These are phyloP conservation scores for Pollimyrus isidori DNA, from an alignment of 2,113 vertebrate genomes.

Conservation along the genomic window DNA sequence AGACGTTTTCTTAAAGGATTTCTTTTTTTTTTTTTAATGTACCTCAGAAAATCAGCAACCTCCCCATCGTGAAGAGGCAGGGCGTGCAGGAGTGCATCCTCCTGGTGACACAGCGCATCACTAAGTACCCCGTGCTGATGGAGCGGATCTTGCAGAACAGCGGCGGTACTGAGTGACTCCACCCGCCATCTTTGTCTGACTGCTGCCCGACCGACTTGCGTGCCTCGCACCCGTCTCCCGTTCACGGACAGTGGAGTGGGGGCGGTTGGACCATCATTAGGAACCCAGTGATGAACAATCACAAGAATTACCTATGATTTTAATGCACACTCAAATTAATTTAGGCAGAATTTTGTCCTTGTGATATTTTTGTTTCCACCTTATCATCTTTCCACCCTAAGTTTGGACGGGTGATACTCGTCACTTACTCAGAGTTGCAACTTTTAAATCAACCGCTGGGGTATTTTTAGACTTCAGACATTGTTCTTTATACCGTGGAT, in stretches of 20 bases:
- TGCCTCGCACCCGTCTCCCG: no score
- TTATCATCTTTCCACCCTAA: not conserved
- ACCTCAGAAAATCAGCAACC: conserved; percentile 78
- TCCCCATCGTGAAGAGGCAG: conserved; percentile 78
- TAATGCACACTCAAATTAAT: not conserved
- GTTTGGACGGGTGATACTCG: no score
- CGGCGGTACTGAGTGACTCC: conserved; percentile 60
- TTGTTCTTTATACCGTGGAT: not conserved
- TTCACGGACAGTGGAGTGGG: not conserved
- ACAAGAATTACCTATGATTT: not conserved
- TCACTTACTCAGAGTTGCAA: not conserved
- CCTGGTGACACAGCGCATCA: conserved; percentile 90
- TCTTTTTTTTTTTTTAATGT: not conserved
- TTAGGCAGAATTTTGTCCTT: not conserved
- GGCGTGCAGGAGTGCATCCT: conserved; percentile 86
- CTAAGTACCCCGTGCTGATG: conserved; percentile 88
- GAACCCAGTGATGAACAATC: not conserved
- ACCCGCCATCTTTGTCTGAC: not conserved
- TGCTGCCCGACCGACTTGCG: not conserved
- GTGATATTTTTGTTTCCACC: not conserved
- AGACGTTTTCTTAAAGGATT: not conserved
- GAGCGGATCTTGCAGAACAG: conserved; percentile 86
- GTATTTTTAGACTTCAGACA: no score
- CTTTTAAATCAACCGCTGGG: not conserved
- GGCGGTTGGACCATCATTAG: not conserved